Evolutionary conservation across 2,888 invertebrate species (phyloP).

Genomic region (Polia nebulosa): DNA sequence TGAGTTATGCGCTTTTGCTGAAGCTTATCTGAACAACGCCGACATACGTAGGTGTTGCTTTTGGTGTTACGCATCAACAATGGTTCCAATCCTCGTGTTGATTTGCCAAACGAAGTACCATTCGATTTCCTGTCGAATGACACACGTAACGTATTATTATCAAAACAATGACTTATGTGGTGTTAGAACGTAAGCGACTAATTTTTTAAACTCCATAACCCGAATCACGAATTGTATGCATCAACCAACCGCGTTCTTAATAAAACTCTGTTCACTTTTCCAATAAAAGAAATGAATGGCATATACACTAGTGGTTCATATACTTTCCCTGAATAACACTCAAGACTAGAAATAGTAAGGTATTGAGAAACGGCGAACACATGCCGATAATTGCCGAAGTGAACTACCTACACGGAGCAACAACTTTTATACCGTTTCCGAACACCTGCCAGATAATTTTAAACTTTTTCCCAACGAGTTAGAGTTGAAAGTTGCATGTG

Average conservation of each 20-base stretch:
- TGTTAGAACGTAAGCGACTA: too few species aligned
- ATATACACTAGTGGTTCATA: slow-evolving; percentile 37
- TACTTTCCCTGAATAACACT: slow-evolving; percentile 60
- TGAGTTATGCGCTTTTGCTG: too few species aligned
- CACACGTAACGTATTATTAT: too few species aligned
- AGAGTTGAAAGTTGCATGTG: slow-evolving; percentile 38
- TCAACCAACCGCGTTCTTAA: slow-evolving; percentile 1
- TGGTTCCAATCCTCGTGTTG: too few species aligned
- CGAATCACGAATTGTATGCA: background rate
- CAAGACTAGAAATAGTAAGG: slow-evolving; percentile 71
- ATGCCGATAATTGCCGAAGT: slow-evolving; percentile 79
- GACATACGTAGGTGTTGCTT: too few species aligned
- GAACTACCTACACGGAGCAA: slow-evolving; percentile 71
- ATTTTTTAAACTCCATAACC: too few species aligned
- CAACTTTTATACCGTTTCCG: slow-evolving; percentile 63
- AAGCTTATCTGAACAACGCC: too few species aligned
- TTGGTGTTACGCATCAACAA: too few species aligned
- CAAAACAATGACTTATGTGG: too few species aligned
- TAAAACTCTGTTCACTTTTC: slow-evolving; percentile 27
- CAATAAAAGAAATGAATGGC: slow-evolving; percentile 46
- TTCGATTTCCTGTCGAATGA: too few species aligned
- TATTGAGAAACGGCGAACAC: slow-evolving; percentile 77
- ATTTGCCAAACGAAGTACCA: too few species aligned
- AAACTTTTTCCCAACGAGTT: slow-evolving; percentile 8
- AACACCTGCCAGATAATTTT: slow-evolving; percentile 40